Evolutionary conservation across 23 tunicate genomes (phyloP).

Genomic region (Trididemnum clinides): DNA sequence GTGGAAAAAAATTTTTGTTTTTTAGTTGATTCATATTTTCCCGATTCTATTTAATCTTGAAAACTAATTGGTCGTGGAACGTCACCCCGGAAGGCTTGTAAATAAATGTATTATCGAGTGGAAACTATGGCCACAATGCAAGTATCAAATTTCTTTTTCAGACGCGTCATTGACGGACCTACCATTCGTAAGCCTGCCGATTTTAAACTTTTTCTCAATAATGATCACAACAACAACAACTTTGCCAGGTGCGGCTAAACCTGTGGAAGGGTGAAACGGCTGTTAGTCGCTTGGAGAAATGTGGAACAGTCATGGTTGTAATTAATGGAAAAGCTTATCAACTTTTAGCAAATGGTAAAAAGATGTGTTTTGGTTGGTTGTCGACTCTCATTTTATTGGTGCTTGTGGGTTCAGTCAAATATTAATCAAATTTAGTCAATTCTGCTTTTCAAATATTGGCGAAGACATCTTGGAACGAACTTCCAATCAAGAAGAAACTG

Average conservation of each 20-base stretch:
- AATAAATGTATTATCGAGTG: too few relatives aligned
- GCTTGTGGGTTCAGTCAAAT: too few relatives aligned
- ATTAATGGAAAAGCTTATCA: background rate
- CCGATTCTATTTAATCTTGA: background rate
- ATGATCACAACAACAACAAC: conserved; percentile 2
- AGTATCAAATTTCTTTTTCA: too few relatives aligned
- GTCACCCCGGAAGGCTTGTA: too few relatives aligned
- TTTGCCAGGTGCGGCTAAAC: background rate
- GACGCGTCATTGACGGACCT: too few relatives aligned
- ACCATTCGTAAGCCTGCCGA: background rate
- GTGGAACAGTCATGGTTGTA: background rate
- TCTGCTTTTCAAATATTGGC: too few relatives aligned
- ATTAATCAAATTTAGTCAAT: too few relatives aligned
- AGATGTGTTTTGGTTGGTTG: background rate
- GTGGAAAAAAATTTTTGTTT: background rate
- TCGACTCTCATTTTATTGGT: too few relatives aligned
- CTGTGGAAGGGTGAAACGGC: background rate
- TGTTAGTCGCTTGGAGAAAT: background rate
- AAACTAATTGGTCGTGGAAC: background rate
- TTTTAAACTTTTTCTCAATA: background rate
- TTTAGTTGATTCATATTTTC: background rate
- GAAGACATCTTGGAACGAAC: too few relatives aligned
- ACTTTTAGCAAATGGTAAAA: background rate
- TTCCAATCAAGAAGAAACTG: conserved; percentile 6
- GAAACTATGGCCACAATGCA: too few relatives aligned